Evolutionary conservation across 2,797 vertebrate genomes (phyloP).

Genomic region (Sebastes variabilis): DNA sequence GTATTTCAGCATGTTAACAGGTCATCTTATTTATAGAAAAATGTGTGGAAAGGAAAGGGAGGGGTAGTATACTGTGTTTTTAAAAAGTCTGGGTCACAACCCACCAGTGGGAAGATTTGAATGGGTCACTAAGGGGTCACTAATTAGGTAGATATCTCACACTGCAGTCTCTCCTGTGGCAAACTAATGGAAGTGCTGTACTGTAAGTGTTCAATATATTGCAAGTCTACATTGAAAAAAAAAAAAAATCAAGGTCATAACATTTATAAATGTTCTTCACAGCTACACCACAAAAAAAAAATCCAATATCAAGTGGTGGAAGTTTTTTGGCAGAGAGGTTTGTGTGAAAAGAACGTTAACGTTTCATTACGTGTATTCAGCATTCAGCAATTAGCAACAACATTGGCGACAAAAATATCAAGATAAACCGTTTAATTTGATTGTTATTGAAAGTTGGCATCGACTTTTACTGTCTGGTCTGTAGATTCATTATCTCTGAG

Average conservation of each 20-base stretch:
- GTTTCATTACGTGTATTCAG: not conserved
- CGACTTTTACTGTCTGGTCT: not conserved
- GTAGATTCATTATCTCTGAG: not conserved
- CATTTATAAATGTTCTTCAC: not conserved
- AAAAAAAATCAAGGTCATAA: not conserved
- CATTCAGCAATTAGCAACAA: not conserved
- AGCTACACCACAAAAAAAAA: not conserved
- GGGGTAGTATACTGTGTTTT: not conserved
- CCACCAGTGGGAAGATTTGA: not conserved
- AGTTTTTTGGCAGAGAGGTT: no score
- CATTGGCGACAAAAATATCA: not conserved
- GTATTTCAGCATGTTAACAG: not conserved
- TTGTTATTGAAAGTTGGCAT: not conserved
- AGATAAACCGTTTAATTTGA: not conserved
- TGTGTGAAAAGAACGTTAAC: no score
- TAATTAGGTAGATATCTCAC: not conserved
- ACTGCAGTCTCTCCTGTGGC: not conserved
- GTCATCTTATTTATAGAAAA: constrained; percentile 6
- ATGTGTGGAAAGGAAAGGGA: not conserved
- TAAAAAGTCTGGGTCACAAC: not conserved
- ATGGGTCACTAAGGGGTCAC: constrained; percentile 10
- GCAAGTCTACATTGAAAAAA: not conserved
- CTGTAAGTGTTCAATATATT: not conserved
- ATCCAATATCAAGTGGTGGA: no score
- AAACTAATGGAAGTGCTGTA: not conserved